A percentile compares a stretch with the other conserved stretches of the same genome.
Conservation (phyloP, 2,888 invertebrate genomes). For the Mesorhabditis sp. region DNA sequence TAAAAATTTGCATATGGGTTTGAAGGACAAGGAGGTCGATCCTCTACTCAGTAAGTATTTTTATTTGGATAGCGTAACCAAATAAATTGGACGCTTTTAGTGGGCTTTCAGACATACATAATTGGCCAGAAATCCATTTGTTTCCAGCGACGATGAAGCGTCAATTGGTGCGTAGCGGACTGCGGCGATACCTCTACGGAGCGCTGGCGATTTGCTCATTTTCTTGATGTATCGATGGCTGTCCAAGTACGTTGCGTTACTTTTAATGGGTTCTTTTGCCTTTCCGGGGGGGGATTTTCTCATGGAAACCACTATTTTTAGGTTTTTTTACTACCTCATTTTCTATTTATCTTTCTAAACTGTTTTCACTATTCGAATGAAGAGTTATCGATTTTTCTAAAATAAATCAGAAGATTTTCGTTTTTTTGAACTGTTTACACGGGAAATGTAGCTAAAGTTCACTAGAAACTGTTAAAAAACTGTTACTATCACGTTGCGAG, state of each 20-base stretch:
- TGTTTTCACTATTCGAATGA: too few relatives aligned
- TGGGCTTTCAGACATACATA: slow-evolving; percentile 1
- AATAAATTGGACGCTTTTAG: background rate
- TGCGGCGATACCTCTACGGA: slow-evolving; percentile 46
- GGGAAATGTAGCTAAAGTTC: too few relatives aligned
- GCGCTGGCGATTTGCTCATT: slow-evolving; percentile 29
- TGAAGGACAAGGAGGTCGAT: background rate
- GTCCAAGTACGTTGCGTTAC: background rate
- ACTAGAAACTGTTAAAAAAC: too few relatives aligned
- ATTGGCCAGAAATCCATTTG: background rate
- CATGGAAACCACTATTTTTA: too few relatives aligned
- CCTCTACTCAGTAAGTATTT: background rate
- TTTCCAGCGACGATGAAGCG: slow-evolving; percentile 27
- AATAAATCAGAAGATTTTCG: too few relatives aligned
- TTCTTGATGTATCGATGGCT: slow-evolving; percentile 40
- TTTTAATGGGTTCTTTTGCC: too few relatives aligned
- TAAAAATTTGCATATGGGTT: background rate
- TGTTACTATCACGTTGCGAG: too few relatives aligned
- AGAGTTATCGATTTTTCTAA: too few relatives aligned
- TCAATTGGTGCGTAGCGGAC: slow-evolving; percentile 20
- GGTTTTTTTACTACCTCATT: too few relatives aligned
- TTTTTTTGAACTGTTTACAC: too few relatives aligned
- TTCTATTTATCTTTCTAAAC: too few relatives aligned
- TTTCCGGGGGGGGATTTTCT: too few relatives aligned
- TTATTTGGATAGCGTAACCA: background rate